phyloP scores from a whole-genome alignment of 2,113 vertebrate species.

The Manacus vitellinus region DNA sequence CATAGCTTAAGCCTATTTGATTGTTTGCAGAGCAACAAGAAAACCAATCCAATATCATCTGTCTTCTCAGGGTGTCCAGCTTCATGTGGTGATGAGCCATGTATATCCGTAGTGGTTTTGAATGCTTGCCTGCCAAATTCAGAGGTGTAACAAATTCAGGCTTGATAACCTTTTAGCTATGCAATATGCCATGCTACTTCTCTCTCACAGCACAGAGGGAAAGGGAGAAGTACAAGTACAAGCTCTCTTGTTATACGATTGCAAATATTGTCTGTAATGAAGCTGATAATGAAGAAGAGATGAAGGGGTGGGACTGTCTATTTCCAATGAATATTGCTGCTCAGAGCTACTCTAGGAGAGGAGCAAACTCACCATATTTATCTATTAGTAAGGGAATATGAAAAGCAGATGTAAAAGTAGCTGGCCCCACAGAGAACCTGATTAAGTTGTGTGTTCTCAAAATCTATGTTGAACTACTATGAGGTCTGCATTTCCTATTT shows the following conservation, averaged over 20 bases:
- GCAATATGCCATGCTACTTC: background rate
- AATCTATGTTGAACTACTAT: background rate
- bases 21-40: background rate
- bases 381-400: background rate
- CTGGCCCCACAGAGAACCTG: background rate
- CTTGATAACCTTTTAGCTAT: background rate
- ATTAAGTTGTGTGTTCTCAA: background rate
- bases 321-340: background rate
- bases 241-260: fast-evolving
- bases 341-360: background rate
- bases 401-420: background rate
- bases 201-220: background rate
- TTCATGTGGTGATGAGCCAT: background rate
- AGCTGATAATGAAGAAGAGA: background rate
- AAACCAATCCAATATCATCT: constrained; percentile 1
- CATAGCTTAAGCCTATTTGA: background rate
- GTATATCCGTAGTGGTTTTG: background rate
- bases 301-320: background rate
- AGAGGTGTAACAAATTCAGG: background rate
- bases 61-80: background rate
- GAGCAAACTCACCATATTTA: background rate
- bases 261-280: background rate
- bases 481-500: background rate
- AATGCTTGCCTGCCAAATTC: background rate
- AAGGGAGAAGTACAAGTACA: background rate